Conservation (phyloP, 1,140 invertebrate genomes). For the Hirudo medicinalis region DNA sequence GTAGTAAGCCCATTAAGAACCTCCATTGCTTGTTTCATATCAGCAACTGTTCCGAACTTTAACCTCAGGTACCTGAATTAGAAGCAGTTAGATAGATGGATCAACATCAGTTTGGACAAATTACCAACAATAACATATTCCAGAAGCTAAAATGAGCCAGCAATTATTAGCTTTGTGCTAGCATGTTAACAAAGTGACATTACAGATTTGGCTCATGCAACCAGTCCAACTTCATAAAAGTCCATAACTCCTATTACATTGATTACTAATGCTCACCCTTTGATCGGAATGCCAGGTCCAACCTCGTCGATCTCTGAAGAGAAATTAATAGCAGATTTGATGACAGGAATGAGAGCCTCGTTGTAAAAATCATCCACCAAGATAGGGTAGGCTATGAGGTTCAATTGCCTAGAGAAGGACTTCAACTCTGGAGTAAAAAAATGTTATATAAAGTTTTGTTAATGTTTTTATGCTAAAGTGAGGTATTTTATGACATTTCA, state of each 20-base stretch:
- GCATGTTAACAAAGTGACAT: too few species aligned
- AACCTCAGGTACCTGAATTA: not conserved
- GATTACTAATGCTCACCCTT: not conserved
- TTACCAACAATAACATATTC: not conserved
- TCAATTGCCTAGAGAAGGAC: not conserved
- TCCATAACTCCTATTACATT: not conserved
- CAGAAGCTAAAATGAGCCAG: not conserved
- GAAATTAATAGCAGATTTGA: conserved; percentile 1
- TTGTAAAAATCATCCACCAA: conserved; percentile 7
- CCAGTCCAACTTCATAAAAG: not conserved
- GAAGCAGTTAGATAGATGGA: not conserved
- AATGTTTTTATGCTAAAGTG: too few species aligned
- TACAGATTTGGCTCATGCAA: not conserved
- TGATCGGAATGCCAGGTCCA: not conserved
- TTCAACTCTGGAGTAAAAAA: not conserved
- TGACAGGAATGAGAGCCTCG: not conserved
- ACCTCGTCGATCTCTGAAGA: not conserved
- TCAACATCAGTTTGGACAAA: not conserved
- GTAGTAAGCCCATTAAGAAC: not conserved
- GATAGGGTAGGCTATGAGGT: not conserved
- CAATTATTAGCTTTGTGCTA: not conserved
- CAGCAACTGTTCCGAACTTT: not conserved
- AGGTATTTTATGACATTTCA: too few species aligned
- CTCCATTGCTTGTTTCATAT: conserved; percentile 1
- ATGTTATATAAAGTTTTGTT: too few species aligned